A percentile compares a stretch with the other conserved stretches of the same genome.
Conservation (phyloP, 2,113 vertebrate genomes). For the Pteropus alecto region DNA sequence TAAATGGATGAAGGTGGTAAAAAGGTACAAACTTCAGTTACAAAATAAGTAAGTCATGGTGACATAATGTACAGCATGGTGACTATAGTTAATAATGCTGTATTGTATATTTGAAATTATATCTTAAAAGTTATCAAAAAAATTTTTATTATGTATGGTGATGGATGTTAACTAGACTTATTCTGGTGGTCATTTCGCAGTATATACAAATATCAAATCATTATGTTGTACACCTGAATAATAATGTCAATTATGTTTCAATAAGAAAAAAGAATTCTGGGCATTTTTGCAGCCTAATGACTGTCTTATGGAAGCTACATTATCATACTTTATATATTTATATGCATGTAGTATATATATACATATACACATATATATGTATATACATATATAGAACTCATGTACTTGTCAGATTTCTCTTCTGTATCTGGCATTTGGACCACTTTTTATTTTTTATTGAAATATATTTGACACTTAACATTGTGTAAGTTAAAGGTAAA, state of each 20-base stretch:
- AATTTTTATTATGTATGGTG: not conserved
- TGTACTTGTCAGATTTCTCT: slow-evolving; percentile 1
- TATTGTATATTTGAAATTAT: not conserved
- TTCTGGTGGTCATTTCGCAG: not conserved
- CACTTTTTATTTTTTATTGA: not conserved
- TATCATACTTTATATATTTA: not conserved
- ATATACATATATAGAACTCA: not conserved
- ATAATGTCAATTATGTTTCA: not conserved
- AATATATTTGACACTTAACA: not conserved
- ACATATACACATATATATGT: not conserved
- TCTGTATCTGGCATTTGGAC: not conserved
- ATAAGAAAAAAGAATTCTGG: not conserved
- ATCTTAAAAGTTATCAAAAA: not conserved
- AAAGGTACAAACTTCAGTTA: not conserved
- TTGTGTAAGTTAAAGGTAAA: not conserved
- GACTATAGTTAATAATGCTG: not conserved
- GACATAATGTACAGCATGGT: not conserved
- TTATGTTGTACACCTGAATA: not conserved
- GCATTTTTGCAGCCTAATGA: not conserved
- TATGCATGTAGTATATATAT: not conserved
- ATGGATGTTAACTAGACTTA: not conserved
- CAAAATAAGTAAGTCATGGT: not conserved
- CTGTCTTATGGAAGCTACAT: not conserved
- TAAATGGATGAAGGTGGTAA: not conserved
- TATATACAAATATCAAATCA: not conserved